These are phyloP conservation scores for Steinernema feltiae DNA, from an alignment of 1,140 invertebrate species.

Conservation along the genomic window DNA sequence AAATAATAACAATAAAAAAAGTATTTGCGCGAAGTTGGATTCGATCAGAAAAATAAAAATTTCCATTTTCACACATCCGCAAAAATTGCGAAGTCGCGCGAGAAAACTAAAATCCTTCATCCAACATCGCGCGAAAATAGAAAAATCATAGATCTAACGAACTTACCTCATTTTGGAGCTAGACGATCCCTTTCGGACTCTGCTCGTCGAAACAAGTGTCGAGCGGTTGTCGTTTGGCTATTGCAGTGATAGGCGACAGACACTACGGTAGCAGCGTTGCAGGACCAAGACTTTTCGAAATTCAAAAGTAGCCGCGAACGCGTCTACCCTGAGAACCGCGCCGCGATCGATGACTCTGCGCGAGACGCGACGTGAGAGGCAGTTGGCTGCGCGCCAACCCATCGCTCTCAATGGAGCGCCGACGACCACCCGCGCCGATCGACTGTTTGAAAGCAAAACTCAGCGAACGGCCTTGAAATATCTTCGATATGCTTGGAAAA, in stretches of 20 bases:
- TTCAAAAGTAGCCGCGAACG: neutral
- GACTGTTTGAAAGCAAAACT: neutral
- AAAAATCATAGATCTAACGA: constrained; percentile 1
- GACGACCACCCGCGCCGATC: neutral
- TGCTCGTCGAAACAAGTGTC: neutral
- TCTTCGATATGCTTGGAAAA: neutral
- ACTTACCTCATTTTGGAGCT: constrained; percentile 6
- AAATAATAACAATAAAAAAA: no score
- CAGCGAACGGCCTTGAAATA: no score
- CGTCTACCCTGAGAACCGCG: no score
- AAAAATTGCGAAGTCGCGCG: constrained; percentile 20
- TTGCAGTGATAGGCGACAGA: neutral
- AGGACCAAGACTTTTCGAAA: neutral
- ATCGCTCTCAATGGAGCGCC: neutral
- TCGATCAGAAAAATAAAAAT: no score
- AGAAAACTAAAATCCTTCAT: neutral
- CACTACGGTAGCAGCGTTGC: neutral
- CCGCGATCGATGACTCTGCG: neutral
- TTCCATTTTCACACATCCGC: no score
- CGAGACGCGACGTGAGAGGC: neutral
- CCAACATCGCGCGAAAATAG: neutral
- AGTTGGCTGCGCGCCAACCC: neutral
- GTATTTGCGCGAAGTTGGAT: no score
- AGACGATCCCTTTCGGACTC: neutral
- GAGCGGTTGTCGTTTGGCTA: neutral